phyloP scores from a whole-genome alignment of 2,888 invertebrate species.

The Tetranychus truncatus region DNA sequence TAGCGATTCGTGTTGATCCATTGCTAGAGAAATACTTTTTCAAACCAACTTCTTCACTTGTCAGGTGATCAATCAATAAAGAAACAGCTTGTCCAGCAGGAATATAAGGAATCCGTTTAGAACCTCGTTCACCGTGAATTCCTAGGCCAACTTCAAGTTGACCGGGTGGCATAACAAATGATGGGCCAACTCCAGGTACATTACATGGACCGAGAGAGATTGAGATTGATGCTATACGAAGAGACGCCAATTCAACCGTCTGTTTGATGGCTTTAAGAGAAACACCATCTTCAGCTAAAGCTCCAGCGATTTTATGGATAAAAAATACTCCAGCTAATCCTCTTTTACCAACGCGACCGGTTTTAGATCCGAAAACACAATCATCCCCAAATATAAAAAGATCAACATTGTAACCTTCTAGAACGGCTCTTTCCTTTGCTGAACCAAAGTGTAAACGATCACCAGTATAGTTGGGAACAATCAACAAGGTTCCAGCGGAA shows the following conservation, averaged over 20 bases:
- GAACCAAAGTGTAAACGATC: constrained; percentile 62
- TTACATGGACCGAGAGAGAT: constrained; percentile 49
- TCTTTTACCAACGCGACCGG: constrained; percentile 39
- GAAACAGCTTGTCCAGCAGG: constrained; percentile 34
- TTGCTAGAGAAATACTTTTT: neutral
- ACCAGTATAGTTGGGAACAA: constrained; percentile 57
- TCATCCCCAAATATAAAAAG: constrained; percentile 50
- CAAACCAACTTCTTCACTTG: neutral
- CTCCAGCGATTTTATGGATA: constrained; percentile 49
- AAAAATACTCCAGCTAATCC: constrained; percentile 43
- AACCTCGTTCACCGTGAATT: constrained; percentile 40
- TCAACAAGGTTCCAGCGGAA: constrained; percentile 44
- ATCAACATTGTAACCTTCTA: constrained; percentile 42
- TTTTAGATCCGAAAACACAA: constrained; percentile 38
- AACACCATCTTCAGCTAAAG: constrained; percentile 46
- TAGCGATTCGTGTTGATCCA: constrained; percentile 38
- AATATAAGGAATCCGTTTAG: constrained; percentile 35
- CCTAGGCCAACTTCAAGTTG: constrained; percentile 49
- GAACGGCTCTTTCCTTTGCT: constrained; percentile 52
- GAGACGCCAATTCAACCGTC: constrained; percentile 32
- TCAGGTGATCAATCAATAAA: constrained; percentile 28
- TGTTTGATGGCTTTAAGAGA: constrained; percentile 41
- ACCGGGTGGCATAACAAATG: constrained; percentile 44
- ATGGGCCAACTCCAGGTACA: constrained; percentile 44
- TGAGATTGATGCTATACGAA: constrained; percentile 46